Base-by-base conservation (phyloP, 2,113 vertebrate genomes). In the Lepus europaeus region DNA sequence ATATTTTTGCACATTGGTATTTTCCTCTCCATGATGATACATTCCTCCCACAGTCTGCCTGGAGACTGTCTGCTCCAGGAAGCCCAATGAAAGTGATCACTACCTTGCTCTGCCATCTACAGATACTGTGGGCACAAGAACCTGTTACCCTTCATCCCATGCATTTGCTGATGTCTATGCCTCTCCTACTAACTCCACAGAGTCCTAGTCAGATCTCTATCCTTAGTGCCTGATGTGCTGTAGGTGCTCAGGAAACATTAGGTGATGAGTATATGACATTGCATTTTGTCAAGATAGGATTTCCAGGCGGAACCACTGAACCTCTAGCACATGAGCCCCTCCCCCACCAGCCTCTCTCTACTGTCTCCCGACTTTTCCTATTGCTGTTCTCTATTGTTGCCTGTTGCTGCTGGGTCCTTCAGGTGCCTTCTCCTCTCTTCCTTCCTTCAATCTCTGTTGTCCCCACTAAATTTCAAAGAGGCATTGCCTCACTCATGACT, bases 191-290 rank as follows among this genome's bases (percentile, higher is more conserved):
- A 17, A 79, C 22, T 78, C 31, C 25, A 39, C 59, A 61, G 49
- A 90, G 72, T 80, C 51, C 39, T 76, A 6, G 80, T 29, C 64
- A 92, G 51, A 90, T 92, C 73, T 90, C n/a, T 78, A 70, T 49
- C 53, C 25, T 74, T 69, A 79, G 49, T 33, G 31, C 9, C 17
- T 64, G 20, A 74, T 7, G 8, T 19, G 63, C 5, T 83, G 22
- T 16, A 25, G 39, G 33, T 86, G 27, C 66, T 90, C 77, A 53
- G 72, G 31, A 66, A 51, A 84, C 17, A 10, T 53, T 72, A 91
- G 64, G 45, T 94, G 73, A 16, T 61, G 77, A 39, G 27, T 66
- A 25, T 3, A 22, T 16, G 29, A 64, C 11, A 20, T 64, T 29
- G 9, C 33, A 25, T 81, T 86, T 87, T 63, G 7, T 77, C 63